A percentile compares a stretch with the other conserved stretches of the same genome.
Evolutionary conservation across 2,113 vertebrate genomes (phyloP).

Genomic region (Entosphenus tridentatus): DNA sequence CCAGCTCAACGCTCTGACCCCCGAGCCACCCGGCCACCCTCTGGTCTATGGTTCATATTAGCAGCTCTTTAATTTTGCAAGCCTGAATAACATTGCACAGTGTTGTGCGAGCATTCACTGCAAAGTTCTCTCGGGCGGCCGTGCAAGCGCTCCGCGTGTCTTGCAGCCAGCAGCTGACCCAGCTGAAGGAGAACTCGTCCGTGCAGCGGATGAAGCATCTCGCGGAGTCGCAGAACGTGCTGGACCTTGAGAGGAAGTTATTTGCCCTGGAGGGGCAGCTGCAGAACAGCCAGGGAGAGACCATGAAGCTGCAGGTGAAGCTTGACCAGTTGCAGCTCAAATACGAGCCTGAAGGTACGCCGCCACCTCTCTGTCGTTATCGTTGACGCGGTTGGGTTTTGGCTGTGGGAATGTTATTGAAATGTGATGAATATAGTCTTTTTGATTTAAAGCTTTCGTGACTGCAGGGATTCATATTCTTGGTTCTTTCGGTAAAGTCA

Average conservation of each 20-base stretch:
- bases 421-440: not conserved
- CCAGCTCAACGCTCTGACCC: too few relatives aligned
- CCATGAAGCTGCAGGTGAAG: slow-evolving; percentile 46
- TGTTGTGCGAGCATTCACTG: too few relatives aligned
- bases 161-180: slow-evolving; percentile 44
- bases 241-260: slow-evolving; percentile 73
- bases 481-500: too few relatives aligned
- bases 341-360: slow-evolving; percentile 56
- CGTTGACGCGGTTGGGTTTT: not conserved
- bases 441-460: not conserved
- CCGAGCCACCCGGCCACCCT: too few relatives aligned
- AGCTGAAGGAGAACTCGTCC: slow-evolving; percentile 47
- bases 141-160: not conserved
- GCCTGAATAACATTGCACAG: too few relatives aligned
- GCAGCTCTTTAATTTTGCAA: too few relatives aligned
- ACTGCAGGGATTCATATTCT: too few relatives aligned
- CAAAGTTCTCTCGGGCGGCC: too few relatives aligned
- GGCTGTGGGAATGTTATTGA: not conserved
- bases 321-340: slow-evolving; percentile 62
- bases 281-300: slow-evolving; percentile 53
- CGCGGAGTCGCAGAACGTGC: slow-evolving; percentile 65
- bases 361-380: not conserved
- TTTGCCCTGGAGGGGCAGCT: slow-evolving; percentile 43
- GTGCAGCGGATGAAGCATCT: slow-evolving; percentile 72
- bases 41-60: too few relatives aligned